A percentile compares a stretch with the other conserved stretches of the same genome.
Conservation (phyloP, 2,888 invertebrate genomes). For the Plemyria rubiginata region DNA sequence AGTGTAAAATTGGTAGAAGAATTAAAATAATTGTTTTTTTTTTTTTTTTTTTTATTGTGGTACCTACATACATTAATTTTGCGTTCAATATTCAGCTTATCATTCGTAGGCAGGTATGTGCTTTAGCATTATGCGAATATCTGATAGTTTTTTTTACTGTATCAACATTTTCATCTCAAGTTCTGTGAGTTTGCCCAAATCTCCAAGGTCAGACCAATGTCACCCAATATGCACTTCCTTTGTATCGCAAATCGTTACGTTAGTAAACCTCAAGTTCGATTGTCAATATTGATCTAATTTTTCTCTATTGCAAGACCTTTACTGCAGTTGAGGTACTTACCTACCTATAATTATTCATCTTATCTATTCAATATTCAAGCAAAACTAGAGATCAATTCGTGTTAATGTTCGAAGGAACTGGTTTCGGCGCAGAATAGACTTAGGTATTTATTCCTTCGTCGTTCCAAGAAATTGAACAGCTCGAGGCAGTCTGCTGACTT, state of each 20-base stretch:
- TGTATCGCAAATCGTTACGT: neutral
- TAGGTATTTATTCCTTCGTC: conserved; percentile 28
- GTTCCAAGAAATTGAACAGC: conserved; percentile 31
- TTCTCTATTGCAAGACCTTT: no score
- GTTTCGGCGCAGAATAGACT: neutral
- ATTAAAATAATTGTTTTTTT: no score
- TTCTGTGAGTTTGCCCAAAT: conserved; percentile 14
- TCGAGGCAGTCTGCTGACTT: conserved; percentile 27
- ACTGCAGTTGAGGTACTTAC: no score
- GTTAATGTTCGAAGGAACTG: conserved; percentile 12
- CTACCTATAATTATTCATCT: no score
- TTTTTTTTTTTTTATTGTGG: no score
- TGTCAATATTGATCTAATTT: no score
- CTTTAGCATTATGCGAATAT: conserved; percentile 2
- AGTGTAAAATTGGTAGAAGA: no score
- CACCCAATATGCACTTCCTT: conserved; percentile 4
- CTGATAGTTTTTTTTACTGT: neutral
- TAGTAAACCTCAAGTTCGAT: no score
- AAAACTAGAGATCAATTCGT: conserved; percentile 4
- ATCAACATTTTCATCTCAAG: neutral
- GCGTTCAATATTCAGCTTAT: no score
- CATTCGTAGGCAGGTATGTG: no score
- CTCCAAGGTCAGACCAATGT: conserved; percentile 10
- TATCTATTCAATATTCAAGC: conserved; percentile 1
- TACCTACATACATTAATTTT: no score